Percentiles rank a stretch among this genome's conserved stretches.
These are phyloP conservation scores for Drosophila mettleri DNA, from an alignment of 2,888 invertebrate genomes.

Conservation along the genomic window DNA sequence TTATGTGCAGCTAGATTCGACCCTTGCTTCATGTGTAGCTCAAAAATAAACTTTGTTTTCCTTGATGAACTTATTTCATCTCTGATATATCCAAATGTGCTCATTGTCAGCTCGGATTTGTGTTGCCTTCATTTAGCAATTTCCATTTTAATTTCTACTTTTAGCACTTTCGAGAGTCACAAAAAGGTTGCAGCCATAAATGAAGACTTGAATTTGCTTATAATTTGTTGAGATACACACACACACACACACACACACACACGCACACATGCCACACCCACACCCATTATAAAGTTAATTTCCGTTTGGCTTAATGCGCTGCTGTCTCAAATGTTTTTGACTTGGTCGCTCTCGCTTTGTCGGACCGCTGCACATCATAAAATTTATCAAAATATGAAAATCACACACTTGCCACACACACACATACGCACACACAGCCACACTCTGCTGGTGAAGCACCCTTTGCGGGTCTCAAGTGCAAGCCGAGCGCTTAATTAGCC, in stretches of 20 bases:
- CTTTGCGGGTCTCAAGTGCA: slow-evolving; percentile 65
- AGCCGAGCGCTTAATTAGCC: slow-evolving; percentile 73
- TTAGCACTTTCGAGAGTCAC: not conserved
- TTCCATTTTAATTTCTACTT: not conserved
- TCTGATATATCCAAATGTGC: no score
- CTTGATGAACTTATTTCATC: not conserved
- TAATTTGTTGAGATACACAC: slow-evolving; percentile 5
- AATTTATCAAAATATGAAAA: slow-evolving; percentile 75
- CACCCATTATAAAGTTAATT: slow-evolving; percentile 69
- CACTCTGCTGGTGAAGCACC: slow-evolving; percentile 41
- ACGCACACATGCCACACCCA: slow-evolving; percentile 28
- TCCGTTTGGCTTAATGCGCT: slow-evolving; percentile 62
- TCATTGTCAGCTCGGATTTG: not conserved
- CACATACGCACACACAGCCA: slow-evolving; percentile 12
- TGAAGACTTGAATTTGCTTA: slow-evolving; percentile 10
- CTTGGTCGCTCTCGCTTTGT: slow-evolving; percentile 32
- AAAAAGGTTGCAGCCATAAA: not conserved
- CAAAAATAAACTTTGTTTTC: no score
- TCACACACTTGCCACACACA: slow-evolving; percentile 47
- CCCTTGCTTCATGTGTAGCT: no score
- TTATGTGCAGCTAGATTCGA: no score
- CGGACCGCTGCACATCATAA: slow-evolving; percentile 67
- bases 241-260: slow-evolving; percentile 12
- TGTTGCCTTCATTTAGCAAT: not conserved
- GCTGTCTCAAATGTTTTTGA: slow-evolving; percentile 49